These are phyloP conservation scores for Pteromalus puparum DNA, from an alignment of 1,140 invertebrate species.

Conservation along the genomic window DNA sequence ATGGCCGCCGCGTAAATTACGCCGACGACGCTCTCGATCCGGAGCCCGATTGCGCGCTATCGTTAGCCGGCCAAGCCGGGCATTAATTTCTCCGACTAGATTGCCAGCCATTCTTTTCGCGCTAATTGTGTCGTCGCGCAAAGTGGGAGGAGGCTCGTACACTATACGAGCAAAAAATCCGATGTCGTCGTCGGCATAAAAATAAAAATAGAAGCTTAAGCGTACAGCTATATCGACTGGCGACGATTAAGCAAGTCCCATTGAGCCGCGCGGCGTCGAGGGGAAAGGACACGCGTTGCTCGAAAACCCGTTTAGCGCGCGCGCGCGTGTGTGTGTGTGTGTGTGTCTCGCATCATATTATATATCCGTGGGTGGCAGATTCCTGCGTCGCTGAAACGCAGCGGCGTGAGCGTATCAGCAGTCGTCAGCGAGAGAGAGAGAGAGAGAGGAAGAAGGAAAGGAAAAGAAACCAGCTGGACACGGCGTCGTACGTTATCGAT, in stretches of 20 bases:
- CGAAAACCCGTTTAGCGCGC: neutral
- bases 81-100: too few species aligned
- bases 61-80: too few species aligned
- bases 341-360: neutral
- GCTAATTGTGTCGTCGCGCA: too few species aligned
- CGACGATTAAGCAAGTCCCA: neutral
- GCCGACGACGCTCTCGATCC: neutral
- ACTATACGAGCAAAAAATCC: too few species aligned
- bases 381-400: neutral
- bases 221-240: neutral
- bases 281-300: neutral
- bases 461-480: slow-evolving; percentile 23
- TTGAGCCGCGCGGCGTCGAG: neutral
- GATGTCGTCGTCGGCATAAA: neutral
- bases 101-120: too few species aligned
- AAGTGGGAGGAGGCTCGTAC: too few species aligned
- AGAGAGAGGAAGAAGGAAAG: neutral
- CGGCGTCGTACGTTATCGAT: slow-evolving; percentile 59
- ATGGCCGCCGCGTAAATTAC: neutral
- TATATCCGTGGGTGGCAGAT: neutral
- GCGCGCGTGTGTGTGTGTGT: too few species aligned
- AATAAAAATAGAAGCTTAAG: neutral
- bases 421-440: neutral
- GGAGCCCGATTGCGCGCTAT: neutral
- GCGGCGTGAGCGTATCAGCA: too few species aligned